These are phyloP conservation scores for Melanostoma mellinum DNA, from an alignment of 2,888 invertebrate genomes.

Conservation along the genomic window DNA sequence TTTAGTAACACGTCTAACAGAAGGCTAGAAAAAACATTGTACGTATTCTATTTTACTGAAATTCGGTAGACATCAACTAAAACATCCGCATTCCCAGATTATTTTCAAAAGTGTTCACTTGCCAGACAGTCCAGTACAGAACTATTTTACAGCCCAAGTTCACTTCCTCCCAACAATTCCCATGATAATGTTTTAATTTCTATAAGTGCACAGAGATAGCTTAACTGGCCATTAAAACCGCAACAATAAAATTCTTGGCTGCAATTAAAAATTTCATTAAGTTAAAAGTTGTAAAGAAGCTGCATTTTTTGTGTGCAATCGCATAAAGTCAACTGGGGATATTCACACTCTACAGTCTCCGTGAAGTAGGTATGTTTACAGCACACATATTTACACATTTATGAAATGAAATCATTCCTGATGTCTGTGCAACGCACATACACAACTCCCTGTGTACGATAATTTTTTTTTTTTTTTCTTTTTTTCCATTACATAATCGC, in stretches of 20 bases:
- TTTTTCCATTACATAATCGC: slow-evolving; percentile 44
- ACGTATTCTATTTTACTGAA: too few relatives aligned
- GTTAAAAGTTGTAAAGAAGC: slow-evolving; percentile 29
- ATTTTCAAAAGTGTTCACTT: too few relatives aligned
- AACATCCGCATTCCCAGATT: too few relatives aligned
- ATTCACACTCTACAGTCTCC: slow-evolving; percentile 9
- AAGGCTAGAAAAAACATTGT: too few relatives aligned
- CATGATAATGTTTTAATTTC: slow-evolving; percentile 48
- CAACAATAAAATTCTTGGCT: slow-evolving; percentile 20
- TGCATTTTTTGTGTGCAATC: neutral
- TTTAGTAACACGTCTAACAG: too few relatives aligned
- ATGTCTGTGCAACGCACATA: neutral
- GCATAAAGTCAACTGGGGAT: neutral
- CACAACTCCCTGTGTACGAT: slow-evolving; percentile 12
- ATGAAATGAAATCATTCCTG: neutral
- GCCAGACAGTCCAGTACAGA: too few relatives aligned
- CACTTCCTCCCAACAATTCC: neutral
- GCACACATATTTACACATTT: slow-evolving; percentile 13
- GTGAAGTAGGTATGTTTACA: neutral
- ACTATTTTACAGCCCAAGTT: too few relatives aligned
- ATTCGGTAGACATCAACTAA: too few relatives aligned
- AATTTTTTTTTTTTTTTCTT: slow-evolving; percentile 2
- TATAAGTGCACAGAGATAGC: slow-evolving; percentile 56
- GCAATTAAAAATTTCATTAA: slow-evolving; percentile 23
- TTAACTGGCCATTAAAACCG: slow-evolving; percentile 55